These are phyloP conservation scores for Drosophila birchii DNA, from an alignment of 2,888 invertebrate genomes.

Conservation along the genomic window DNA sequence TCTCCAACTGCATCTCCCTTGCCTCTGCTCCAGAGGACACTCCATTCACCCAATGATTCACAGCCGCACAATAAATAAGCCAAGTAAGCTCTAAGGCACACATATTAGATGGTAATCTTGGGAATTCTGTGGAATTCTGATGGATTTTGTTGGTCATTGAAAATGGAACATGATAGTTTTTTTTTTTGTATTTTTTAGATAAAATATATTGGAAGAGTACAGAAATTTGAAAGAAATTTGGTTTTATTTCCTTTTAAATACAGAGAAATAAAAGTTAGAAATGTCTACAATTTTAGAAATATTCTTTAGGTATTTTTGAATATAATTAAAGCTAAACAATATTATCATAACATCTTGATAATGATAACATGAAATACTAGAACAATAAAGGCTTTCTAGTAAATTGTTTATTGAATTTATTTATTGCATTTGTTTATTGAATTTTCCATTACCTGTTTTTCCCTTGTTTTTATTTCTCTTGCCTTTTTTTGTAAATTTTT, in stretches of 20 bases:
- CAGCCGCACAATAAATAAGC: slow-evolving; percentile 40
- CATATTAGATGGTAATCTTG: slow-evolving; percentile 31
- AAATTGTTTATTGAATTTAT: too few relatives aligned
- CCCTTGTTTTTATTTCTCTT: too few relatives aligned
- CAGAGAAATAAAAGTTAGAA: background rate
- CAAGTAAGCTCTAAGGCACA: slow-evolving; percentile 22
- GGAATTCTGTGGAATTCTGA: slow-evolving; percentile 7
- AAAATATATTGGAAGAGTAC: background rate
- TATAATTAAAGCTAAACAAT: background rate
- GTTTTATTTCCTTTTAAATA: background rate
- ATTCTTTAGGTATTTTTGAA: too few relatives aligned
- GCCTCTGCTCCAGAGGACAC: slow-evolving; percentile 4
- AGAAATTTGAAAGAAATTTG: background rate
- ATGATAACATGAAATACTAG: too few relatives aligned
- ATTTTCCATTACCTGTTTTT: too few relatives aligned
- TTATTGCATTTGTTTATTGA: too few relatives aligned
- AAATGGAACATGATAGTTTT: background rate
- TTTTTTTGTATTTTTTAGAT: background rate
- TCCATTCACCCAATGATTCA: slow-evolving; percentile 37
- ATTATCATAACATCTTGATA: too few relatives aligned
- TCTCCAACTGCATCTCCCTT: background rate
- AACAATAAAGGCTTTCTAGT: too few relatives aligned
- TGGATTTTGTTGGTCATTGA: slow-evolving; percentile 13
- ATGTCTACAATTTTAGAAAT: background rate
- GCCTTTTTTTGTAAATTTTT: too few relatives aligned